Evolutionary conservation across 2,797 vertebrate species (phyloP), one percentile per base, ranked within the genome.

Genomic region (Iguana delicatissima): DNA sequence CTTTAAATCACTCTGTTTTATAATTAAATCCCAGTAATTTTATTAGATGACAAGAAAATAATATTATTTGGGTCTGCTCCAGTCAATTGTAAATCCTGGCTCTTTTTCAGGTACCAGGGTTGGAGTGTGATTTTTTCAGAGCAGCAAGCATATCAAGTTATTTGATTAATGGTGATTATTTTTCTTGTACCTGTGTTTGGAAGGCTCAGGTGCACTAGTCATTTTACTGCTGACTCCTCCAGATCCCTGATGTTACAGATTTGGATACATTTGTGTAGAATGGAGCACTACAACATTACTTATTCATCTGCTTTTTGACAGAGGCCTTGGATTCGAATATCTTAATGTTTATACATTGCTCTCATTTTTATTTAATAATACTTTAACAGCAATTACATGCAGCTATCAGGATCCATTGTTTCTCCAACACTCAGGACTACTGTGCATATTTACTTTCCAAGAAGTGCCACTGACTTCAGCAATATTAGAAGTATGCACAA

Each of bases 121-220:
- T 29, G 35, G 80, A 50, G 73, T 20, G 57, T 18, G 77, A 14
- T 85, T 85, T 85, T 69, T 85, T 69, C 16, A 13, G 50, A 85
- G 52, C 76, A 90, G 76, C 62, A 72, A 64, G 76, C 62, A 85
- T 69, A 80, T 26, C 83, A 90, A 74, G 76, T 90, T 72, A 90
- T 89, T 80, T 85, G 74, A 89, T 85, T 90, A 85, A 85, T 32
- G 4, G 6, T 85, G 82, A 89, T 89, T 74, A 89, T 89, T 89
- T 73, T 79, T 76, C 42, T 89, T 91, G 57, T 85, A 85, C 52
- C 42, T 32, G 29, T 32, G 69, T n/a, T 85, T 85, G 52, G 35
- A 80, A 67, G 64, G 76, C 77, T 90, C 62, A 73, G 76, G 52
- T 90, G 32, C 76, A 80, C 62, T 38, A 80, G 62, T 64, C 32